Evolutionary conservation across 2,888 invertebrate genomes (phyloP).

Genomic region (Eledona agricola): DNA sequence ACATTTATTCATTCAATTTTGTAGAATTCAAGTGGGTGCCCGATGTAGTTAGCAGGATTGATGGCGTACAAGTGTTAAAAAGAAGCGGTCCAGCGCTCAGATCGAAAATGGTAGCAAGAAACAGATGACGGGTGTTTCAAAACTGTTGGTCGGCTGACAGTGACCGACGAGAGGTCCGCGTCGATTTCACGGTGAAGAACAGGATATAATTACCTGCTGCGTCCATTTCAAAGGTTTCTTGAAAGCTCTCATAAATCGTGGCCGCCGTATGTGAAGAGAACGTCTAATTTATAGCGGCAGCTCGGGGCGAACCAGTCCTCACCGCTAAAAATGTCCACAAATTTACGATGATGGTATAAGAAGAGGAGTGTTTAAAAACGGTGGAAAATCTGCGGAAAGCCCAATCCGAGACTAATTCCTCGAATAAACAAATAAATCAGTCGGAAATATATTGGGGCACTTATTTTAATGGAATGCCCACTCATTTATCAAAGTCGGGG

Average conservation of each 20-base stretch:
- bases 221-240: conserved; percentile 45
- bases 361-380: conserved; percentile 9
- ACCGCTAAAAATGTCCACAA: conserved; percentile 16
- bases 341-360: conserved; percentile 21
- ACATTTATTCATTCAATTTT: background rate
- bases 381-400: conserved; percentile 39
- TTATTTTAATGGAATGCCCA: conserved; percentile 61
- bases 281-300: conserved; percentile 41
- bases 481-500: conserved; percentile 60
- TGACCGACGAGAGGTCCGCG: conserved; percentile 41
- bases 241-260: conserved; percentile 44
- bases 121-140: conserved; percentile 34
- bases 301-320: conserved; percentile 18
- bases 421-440: conserved; percentile 61
- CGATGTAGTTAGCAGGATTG: conserved; percentile 25
- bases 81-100: conserved; percentile 30
- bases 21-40: conserved; percentile 4
- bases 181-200: conserved; percentile 50
- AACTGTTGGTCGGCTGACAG: conserved; percentile 38
- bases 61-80: conserved; percentile 27
- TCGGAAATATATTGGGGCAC: conserved; percentile 59
- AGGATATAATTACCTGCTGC: conserved; percentile 54
- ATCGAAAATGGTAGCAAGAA: conserved; percentile 34
- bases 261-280: conserved; percentile 40
- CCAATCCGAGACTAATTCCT: conserved; percentile 53